These are phyloP conservation scores for Pseudococcus viburni DNA, from an alignment of 2,888 invertebrate species.

Conservation along the genomic window DNA sequence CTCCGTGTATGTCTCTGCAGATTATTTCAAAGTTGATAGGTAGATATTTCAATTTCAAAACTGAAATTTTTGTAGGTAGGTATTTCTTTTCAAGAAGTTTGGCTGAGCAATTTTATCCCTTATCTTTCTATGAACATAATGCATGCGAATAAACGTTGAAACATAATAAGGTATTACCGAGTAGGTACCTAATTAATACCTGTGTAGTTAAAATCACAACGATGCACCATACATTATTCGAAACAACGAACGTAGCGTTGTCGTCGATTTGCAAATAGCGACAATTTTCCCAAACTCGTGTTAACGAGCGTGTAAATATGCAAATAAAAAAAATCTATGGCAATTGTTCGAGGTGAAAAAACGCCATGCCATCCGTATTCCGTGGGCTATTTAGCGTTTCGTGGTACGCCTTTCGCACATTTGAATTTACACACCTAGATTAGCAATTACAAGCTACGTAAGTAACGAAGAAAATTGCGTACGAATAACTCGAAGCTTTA, in stretches of 20 bases:
- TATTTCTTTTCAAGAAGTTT: too few relatives aligned
- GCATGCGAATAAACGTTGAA: too few relatives aligned
- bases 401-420: neutral
- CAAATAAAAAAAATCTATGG: conserved; percentile 41
- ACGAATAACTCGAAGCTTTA: too few relatives aligned
- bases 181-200: neutral
- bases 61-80: too few relatives aligned
- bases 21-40: too few relatives aligned
- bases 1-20: too few relatives aligned
- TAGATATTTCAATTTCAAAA: too few relatives aligned
- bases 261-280: conserved; percentile 31
- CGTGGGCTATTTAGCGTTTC: neutral
- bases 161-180: too few relatives aligned
- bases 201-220: conserved; percentile 9
- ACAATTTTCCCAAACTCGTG: neutral
- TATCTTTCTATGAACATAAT: too few relatives aligned
- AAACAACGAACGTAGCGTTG: neutral
- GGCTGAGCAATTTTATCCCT: too few relatives aligned
- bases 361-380: neutral
- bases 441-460: too few relatives aligned
- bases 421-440: neutral
- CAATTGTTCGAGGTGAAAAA: conserved; percentile 29
- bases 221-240: neutral
- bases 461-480: too few relatives aligned
- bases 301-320: conserved; percentile 50